These are phyloP conservation scores for Drosophila willistoni DNA, from an alignment of 1,140 invertebrate genomes.

Conservation along the genomic window DNA sequence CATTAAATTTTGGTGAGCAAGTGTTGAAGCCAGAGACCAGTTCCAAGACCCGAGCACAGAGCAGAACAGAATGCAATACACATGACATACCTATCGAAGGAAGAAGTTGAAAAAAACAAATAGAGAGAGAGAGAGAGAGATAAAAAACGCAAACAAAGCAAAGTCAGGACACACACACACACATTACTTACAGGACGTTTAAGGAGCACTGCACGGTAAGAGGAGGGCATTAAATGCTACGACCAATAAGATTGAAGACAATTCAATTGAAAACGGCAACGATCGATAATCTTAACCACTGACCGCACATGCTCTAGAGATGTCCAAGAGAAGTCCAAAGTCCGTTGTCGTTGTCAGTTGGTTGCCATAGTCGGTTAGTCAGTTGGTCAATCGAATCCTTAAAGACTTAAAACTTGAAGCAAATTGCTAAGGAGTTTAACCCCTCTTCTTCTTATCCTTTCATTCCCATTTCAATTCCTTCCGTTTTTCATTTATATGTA, in stretches of 20 bases:
- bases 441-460: not conserved
- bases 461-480: not conserved
- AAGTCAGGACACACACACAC: constrained; percentile 45
- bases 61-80: constrained; percentile 10
- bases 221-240: constrained; percentile 53
- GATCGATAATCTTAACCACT: constrained; percentile 77
- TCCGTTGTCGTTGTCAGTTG: constrained; percentile 7
- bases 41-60: constrained; percentile 22
- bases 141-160: constrained; percentile 72
- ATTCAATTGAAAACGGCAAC: constrained; percentile 82
- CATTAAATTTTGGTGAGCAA: constrained; percentile 80
- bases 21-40: constrained; percentile 55
- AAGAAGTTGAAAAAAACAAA: too few species aligned
- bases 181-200: constrained; percentile 20
- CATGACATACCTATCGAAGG: not conserved
- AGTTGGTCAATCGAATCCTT: constrained; percentile 50
- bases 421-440: not conserved
- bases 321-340: not conserved
- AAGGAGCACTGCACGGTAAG: not conserved
- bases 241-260: constrained; percentile 81
- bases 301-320: constrained; percentile 50
- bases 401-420: constrained; percentile 37
- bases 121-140: not conserved
- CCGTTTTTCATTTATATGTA: constrained; percentile 47
- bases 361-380: constrained; percentile 26